A percentile compares a stretch with the other conserved stretches of the same genome.
These are phyloP conservation scores for Amniataba percoides DNA, from an alignment of 2,797 vertebrate species.

Conservation along the genomic window DNA sequence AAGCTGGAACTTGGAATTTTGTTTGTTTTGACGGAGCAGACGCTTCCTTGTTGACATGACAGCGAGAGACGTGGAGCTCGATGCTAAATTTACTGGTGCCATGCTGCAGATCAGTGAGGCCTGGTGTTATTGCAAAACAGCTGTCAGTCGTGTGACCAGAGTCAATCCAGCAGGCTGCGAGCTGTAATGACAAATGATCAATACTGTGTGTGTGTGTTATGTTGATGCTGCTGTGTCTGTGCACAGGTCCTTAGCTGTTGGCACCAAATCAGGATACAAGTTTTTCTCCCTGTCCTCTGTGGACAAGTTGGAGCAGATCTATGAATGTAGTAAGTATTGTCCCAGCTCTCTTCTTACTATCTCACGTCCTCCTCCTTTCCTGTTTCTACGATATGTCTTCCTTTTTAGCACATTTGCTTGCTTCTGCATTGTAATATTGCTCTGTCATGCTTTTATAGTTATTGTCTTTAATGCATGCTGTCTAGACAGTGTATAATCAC, in stretches of 20 bases:
- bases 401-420: not conserved
- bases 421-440: not conserved
- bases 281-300: conserved; percentile 98
- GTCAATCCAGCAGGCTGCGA: not conserved
- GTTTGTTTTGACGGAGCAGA: too few species aligned
- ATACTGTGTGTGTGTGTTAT: not conserved
- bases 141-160: conserved; percentile 35
- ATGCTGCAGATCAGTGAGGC: not conserved
- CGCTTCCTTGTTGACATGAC: too few species aligned
- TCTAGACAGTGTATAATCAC: conserved; percentile 5
- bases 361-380: not conserved
- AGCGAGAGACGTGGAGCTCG: too few species aligned
- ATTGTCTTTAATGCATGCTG: conserved; percentile 2
- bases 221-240: conserved; percentile 4
- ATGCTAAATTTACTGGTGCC: not conserved
- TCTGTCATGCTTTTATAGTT: not conserved
- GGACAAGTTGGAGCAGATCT: conserved; percentile 99
- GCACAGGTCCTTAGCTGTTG: conserved; percentile 95
- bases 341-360: not conserved
- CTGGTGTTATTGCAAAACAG: conserved; percentile 55
- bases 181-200: not conserved
- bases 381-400: not conserved
- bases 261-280: conserved; percentile 98
- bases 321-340: conserved; percentile 98
- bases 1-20: too few species aligned